phyloP scores from a whole-genome alignment of 2,888 invertebrate genomes.

The Crossocerus cetratus region DNA sequence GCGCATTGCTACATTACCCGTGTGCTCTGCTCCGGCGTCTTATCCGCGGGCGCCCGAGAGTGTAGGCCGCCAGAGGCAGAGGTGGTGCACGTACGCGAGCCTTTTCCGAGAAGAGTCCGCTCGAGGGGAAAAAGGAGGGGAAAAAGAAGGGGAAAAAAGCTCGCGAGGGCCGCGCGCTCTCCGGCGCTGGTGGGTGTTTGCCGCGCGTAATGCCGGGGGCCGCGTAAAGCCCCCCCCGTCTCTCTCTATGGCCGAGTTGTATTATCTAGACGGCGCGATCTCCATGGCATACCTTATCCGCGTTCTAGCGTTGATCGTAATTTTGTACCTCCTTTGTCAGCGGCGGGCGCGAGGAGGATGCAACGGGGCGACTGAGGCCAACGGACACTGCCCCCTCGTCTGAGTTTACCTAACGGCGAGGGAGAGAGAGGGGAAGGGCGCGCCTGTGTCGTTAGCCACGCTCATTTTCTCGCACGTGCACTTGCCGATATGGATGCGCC shows the following conservation, averaged over 20 bases:
- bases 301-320: slow-evolving; percentile 21
- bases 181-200: neutral
- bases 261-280: slow-evolving; percentile 35
- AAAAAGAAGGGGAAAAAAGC: slow-evolving; percentile 1
- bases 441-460: neutral
- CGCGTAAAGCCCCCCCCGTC: slow-evolving; percentile 4
- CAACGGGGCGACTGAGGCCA: neutral
- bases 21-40: neutral
- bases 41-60: slow-evolving; percentile 1
- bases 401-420: neutral
- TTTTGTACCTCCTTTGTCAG: slow-evolving; percentile 30
- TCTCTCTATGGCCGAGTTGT: slow-evolving; percentile 1
- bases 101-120: neutral
- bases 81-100: neutral
- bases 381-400: neutral
- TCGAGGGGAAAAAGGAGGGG: neutral
- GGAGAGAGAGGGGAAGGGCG: neutral
- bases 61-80: neutral
- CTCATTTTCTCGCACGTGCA: neutral
- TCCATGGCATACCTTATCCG: slow-evolving; percentile 27
- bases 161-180: too few relatives aligned
- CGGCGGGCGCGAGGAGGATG: slow-evolving; percentile 31
- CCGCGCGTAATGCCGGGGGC: slow-evolving; percentile 4
- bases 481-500: neutral
- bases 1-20: too few relatives aligned